Base-by-base conservation (phyloP, 1,140 invertebrate genomes). In the Brachionus rotundiformis region DNA sequence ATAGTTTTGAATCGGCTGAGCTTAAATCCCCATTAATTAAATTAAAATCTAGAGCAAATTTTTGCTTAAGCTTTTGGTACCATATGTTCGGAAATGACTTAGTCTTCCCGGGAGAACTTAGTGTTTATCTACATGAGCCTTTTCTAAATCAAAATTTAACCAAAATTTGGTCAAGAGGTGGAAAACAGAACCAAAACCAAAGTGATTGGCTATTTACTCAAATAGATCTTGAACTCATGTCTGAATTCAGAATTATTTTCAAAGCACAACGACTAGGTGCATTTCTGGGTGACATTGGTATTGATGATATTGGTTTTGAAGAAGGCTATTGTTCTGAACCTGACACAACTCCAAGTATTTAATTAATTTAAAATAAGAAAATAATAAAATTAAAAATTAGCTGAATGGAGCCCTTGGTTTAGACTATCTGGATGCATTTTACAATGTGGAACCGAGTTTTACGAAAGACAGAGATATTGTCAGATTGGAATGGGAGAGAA, bases 151-250 rank as follows among this genome's bases (percentile, higher is more conserved):
- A 63, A 11, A 39, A 79, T 23, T 11, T 79, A 4, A 33, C 31
- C 11, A 54, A 54, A 79, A 59, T 79, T 41, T 79, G 76, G 76
- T 79, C 76, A 6, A 79, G 76, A 79, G 76, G 47, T 0, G 76
- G 76, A 10, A 25, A 23, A 54, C 47, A 79, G 59, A 19, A 41
- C 11, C 27, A 41, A 59, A 41, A 25, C 44, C 68, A 44, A 73
- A 44, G 16, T 73, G 68, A 73, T 25, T 73, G 68, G 68, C 5
- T 73, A 41, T 25, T 27, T 44, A 13, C 68, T 3, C n/a, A 27
- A 23, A 41, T 73, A 73, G 25, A 73, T 73, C 6, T 73, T 0
- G 41, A 73, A 25, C 36, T 73, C 1, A n/a, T 23, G 16, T 73
- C 68, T 25, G 36, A 41, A 11, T 73, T 73, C 25, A 41, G 68